Evolutionary conservation across 2,797 vertebrate genomes (phyloP).

Genomic region (Lophotriccus pileatus): DNA sequence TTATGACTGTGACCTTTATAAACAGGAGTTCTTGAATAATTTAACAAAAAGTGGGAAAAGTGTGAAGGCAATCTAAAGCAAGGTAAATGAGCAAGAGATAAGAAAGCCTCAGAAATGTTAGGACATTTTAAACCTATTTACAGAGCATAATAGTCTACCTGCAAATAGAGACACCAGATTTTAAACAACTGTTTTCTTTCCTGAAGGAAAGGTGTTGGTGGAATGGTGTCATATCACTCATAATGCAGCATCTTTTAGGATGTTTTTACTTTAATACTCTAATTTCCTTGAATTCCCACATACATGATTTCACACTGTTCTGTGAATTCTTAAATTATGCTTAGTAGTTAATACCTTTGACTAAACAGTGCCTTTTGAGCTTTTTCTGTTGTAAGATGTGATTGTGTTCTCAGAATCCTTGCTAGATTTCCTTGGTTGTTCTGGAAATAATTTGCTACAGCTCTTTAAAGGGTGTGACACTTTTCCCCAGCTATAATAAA

Average conservation of each 20-base stretch:
- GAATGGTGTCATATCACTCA: background rate
- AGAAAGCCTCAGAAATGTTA: constrained; percentile 41
- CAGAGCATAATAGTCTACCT: constrained; percentile 9
- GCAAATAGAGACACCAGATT: background rate
- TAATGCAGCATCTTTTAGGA: background rate
- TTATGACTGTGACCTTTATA: constrained; percentile 52
- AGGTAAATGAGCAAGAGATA: constrained; percentile 33
- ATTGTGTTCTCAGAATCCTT: background rate
- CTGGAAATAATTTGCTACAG: background rate
- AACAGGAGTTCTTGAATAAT: constrained; percentile 55
- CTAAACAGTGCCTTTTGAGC: background rate
- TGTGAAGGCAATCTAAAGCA: constrained; percentile 43
- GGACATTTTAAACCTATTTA: constrained; percentile 52
- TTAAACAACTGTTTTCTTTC: constrained; percentile 17
- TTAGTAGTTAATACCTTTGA: background rate
- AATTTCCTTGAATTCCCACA: background rate
- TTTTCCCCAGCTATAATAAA: background rate
- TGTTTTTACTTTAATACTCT: background rate
- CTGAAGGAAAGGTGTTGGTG: background rate
- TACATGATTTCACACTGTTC: background rate
- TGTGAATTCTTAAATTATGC: background rate
- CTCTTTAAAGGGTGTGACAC: background rate
- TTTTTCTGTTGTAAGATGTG: background rate
- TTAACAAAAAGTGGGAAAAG: constrained; percentile 18
- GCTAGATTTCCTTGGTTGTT: background rate